A percentile compares a stretch with the other conserved stretches of the same genome.
Evolutionary conservation across 2,888 invertebrate species (phyloP).

Genomic region (Eupithecia tripunctaria): DNA sequence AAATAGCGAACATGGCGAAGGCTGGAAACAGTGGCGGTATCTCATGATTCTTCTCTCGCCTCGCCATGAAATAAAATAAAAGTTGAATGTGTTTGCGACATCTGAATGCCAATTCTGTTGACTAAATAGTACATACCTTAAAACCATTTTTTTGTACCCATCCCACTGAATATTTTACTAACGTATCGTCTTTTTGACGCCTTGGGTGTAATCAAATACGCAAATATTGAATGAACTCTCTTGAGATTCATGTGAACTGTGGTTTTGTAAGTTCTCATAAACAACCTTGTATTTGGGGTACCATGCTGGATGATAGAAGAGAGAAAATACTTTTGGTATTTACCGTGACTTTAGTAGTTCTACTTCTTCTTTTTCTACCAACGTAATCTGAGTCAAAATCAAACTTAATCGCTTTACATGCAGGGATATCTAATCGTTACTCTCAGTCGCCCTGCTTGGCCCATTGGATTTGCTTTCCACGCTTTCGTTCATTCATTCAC

Average conservation of each 20-base stretch:
- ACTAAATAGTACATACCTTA: slow-evolving; percentile 46
- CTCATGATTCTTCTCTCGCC: slow-evolving; percentile 67
- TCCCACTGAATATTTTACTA: slow-evolving; percentile 14
- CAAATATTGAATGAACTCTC: slow-evolving; percentile 20
- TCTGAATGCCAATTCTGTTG: slow-evolving; percentile 72
- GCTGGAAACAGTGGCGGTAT: slow-evolving; percentile 61
- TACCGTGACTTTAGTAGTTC: background rate
- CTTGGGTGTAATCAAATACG: slow-evolving; percentile 20
- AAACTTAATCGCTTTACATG: background rate
- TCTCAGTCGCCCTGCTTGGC: slow-evolving; percentile 82
- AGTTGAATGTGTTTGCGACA: slow-evolving; percentile 62
- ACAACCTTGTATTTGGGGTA: background rate
- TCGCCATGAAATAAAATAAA: slow-evolving; percentile 68
- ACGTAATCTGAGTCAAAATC: background rate
- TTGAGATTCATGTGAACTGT: background rate
- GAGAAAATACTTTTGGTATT: background rate
- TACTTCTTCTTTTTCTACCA: background rate
- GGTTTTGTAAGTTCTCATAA: background rate
- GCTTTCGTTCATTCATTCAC: slow-evolving; percentile 36
- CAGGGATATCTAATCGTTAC: slow-evolving; percentile 82
- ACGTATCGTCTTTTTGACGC: slow-evolving; percentile 18
- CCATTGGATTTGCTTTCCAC: slow-evolving; percentile 86
- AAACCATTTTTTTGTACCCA: slow-evolving; percentile 43
- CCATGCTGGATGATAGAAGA: background rate
- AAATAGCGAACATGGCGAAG: slow-evolving; percentile 68